These are phyloP conservation scores for Chlorospingus semifuscus DNA, from an alignment of 2,797 vertebrate species.

Conservation along the genomic window DNA sequence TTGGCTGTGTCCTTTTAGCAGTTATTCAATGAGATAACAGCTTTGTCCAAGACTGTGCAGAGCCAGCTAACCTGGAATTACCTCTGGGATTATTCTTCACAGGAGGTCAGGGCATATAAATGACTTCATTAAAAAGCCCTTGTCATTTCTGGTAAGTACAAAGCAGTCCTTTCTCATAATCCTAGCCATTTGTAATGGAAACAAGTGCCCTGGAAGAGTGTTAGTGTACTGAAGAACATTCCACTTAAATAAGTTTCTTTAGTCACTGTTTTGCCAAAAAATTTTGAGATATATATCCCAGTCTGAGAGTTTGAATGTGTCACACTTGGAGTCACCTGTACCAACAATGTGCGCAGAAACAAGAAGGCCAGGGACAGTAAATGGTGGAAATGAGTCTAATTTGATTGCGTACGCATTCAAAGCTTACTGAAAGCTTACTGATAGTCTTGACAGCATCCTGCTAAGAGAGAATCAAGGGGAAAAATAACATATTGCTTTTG, in stretches of 20 bases:
- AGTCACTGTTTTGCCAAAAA: neutral
- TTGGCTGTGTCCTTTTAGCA: neutral
- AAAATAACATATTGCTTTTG: neutral
- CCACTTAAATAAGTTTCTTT: neutral
- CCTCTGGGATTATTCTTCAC: neutral
- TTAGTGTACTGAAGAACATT: neutral
- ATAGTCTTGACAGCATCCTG: neutral
- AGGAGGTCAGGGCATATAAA: neutral
- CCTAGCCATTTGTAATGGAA: neutral
- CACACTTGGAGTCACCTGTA: accelerated
- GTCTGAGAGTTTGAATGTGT: neutral
- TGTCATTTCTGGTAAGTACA: neutral
- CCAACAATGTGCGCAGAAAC: neutral
- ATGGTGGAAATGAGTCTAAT: neutral
- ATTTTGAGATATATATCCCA: neutral
- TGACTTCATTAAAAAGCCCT: neutral
- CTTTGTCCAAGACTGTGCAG: neutral
- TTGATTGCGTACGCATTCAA: accelerated
- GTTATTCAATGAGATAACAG: neutral
- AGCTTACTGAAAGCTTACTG: neutral
- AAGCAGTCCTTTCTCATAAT: neutral
- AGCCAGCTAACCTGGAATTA: neutral
- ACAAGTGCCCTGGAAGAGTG: neutral
- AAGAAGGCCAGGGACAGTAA: neutral
- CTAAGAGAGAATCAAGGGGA: neutral